Conservation (phyloP, 2,113 vertebrate species). For the Lates calcarifer region DNA sequence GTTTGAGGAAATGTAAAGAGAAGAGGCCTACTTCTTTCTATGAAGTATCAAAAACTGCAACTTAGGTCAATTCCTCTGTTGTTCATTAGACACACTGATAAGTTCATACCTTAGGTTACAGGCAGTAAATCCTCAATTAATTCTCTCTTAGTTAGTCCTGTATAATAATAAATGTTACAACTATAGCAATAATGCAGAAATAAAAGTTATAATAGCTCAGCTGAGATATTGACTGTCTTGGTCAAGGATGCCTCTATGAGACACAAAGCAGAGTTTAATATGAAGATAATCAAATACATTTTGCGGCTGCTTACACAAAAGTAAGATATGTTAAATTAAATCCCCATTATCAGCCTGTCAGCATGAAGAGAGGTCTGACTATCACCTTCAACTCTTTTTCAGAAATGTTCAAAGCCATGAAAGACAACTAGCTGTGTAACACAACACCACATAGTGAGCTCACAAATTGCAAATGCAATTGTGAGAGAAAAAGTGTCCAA, state of each 20-base stretch:
- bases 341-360: neutral
- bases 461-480: neutral
- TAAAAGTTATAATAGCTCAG: neutral
- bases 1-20: conserved; percentile 21
- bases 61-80: conserved; percentile 11
- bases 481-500: neutral
- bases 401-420: neutral
- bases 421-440: neutral
- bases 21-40: conserved; percentile 14
- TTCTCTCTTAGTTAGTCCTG: neutral
- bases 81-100: conserved; percentile 1
- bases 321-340: neutral
- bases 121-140: neutral
- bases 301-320: neutral
- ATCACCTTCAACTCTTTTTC: neutral
- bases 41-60: neutral
- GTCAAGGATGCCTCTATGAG: neutral
- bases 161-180: too few relatives aligned
- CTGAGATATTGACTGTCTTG: neutral
- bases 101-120: neutral
- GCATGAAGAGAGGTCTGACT: neutral
- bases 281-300: neutral
- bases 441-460: too few relatives aligned
- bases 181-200: neutral
- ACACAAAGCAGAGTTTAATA: neutral